phyloP scores from a whole-genome alignment of 2,888 invertebrate species.

The Heliconius ismenius region DNA sequence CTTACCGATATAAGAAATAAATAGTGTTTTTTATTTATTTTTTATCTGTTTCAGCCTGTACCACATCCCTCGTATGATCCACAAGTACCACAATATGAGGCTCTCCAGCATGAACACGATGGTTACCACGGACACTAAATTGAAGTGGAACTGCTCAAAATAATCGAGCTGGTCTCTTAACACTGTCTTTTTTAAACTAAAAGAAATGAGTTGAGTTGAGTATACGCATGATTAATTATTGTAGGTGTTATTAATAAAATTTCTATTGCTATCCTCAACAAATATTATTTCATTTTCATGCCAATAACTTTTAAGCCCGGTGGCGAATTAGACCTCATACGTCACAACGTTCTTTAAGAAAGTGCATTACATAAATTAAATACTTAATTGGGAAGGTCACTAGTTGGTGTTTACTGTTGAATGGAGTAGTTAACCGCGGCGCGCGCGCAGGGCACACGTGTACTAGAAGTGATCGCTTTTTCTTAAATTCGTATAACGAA shows the following conservation, averaged over 20 bases:
- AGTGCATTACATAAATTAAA: conserved; percentile 79
- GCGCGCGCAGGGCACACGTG: conserved; percentile 78
- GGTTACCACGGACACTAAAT: conserved; percentile 67
- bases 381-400: conserved; percentile 80
- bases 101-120: conserved; percentile 58
- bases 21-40: conserved; percentile 39
- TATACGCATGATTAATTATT: not conserved
- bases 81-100: conserved; percentile 44
- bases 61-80: conserved; percentile 48
- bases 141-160: conserved; percentile 29
- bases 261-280: not conserved
- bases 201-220: conserved; percentile 28
- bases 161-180: conserved; percentile 43
- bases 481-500: conserved; percentile 58
- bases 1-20: conserved; percentile 29
- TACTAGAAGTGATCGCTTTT: conserved; percentile 77
- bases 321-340: conserved; percentile 43
- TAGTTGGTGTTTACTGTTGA: conserved; percentile 54
- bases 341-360: conserved; percentile 66
- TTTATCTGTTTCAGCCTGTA: conserved; percentile 47
- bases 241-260: not conserved
- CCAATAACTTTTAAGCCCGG: conserved; percentile 4
- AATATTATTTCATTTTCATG: conserved; percentile 3
- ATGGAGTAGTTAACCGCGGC: conserved; percentile 71
- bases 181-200: conserved; percentile 49